These are phyloP conservation scores for Salmo trutta DNA, from an alignment of 2,797 vertebrate genomes.

Conservation along the genomic window DNA sequence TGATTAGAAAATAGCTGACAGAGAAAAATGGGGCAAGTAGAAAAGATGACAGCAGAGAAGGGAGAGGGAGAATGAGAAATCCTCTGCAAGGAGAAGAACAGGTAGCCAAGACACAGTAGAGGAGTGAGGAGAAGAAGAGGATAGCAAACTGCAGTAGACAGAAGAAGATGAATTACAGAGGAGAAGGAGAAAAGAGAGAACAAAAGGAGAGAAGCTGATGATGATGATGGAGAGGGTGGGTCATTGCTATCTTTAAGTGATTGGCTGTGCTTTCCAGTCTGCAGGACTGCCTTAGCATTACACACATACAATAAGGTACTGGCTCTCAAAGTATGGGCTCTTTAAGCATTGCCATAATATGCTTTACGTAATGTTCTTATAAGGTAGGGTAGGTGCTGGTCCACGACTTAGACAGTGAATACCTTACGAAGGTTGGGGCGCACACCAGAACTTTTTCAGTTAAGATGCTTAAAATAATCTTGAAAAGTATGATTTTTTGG, in stretches of 20 bases:
- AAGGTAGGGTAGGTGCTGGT: too few species aligned
- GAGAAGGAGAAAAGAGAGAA: constrained; percentile 28
- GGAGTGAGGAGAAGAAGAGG: constrained; percentile 4
- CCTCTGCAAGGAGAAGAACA: background rate
- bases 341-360: too few species aligned
- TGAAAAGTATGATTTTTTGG: too few species aligned
- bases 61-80: background rate
- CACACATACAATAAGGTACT: background rate
- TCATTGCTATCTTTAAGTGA: constrained; percentile 41
- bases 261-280: constrained; percentile 33
- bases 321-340: too few species aligned
- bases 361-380: background rate
- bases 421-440: too few species aligned
- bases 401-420: too few species aligned
- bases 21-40: background rate
- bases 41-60: constrained; percentile 6
- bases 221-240: constrained; percentile 32
- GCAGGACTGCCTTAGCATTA: constrained; percentile 26
- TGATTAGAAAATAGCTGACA: background rate
- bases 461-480: too few species aligned
- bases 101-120: constrained; percentile 3
- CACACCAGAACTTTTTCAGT: too few species aligned
- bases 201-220: background rate
- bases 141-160: constrained; percentile 8
- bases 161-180: constrained; percentile 7